A percentile compares a stretch with the other conserved stretches of the same genome.
These are phyloP conservation scores for Neodiprion lecontei DNA, from an alignment of 1,140 invertebrate genomes.

Conservation along the genomic window DNA sequence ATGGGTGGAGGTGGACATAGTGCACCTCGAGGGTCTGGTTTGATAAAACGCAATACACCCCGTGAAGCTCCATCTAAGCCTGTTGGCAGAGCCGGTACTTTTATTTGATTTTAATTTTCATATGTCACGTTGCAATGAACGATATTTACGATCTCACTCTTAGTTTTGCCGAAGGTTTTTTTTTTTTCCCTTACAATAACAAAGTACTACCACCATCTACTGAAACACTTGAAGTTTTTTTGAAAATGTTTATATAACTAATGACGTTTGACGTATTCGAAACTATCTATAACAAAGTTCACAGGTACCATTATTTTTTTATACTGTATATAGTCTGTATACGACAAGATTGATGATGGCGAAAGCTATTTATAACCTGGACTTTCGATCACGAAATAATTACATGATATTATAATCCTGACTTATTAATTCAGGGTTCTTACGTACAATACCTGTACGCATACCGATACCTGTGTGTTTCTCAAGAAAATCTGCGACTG, in stretches of 20 bases:
- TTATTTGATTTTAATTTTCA: slow-evolving; percentile 28
- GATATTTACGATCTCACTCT: background rate
- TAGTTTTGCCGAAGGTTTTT: background rate
- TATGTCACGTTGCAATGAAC: background rate
- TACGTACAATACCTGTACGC: too few species aligned
- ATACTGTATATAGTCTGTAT: too few species aligned
- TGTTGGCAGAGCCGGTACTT: slow-evolving; percentile 57
- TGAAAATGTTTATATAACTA: background rate
- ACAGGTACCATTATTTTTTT: too few species aligned
- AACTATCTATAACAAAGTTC: too few species aligned
- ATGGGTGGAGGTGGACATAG: slow-evolving; percentile 74
- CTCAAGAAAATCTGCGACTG: too few species aligned
- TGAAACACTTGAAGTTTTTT: background rate
- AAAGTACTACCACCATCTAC: background rate
- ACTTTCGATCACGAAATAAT: too few species aligned
- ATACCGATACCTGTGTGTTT: too few species aligned
- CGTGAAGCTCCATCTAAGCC: slow-evolving; percentile 49
- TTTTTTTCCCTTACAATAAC: background rate
- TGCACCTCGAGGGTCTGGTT: slow-evolving; percentile 63
- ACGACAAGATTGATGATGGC: too few species aligned
- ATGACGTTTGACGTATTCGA: background rate
- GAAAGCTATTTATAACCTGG: too few species aligned
- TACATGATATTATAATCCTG: too few species aligned
- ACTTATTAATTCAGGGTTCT: too few species aligned
- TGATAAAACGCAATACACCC: slow-evolving; percentile 52